These are phyloP conservation scores for Mactromeris polynyma DNA, from an alignment of 2,888 invertebrate genomes.

Conservation along the genomic window DNA sequence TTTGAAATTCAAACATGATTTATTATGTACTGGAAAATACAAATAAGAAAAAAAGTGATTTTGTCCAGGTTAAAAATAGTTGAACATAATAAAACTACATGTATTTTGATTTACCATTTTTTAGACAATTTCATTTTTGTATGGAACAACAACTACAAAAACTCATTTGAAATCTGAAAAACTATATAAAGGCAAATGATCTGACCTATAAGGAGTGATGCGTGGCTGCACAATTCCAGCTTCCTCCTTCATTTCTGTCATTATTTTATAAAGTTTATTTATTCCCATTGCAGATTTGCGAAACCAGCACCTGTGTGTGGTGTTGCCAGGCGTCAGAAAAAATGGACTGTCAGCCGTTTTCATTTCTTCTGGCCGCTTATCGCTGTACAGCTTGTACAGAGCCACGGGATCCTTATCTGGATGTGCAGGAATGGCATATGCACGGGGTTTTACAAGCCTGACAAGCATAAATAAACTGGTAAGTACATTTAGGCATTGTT, in stretches of 20 bases:
- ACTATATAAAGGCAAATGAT: too few species aligned
- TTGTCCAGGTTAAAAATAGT: too few species aligned
- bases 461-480: not conserved
- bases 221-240: conserved; percentile 31
- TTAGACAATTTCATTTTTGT: too few species aligned
- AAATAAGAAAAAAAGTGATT: too few species aligned
- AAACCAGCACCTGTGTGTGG: conserved; percentile 26
- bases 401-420: conserved; percentile 23
- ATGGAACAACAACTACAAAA: too few species aligned
- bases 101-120: too few species aligned
- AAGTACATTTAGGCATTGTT: too few species aligned
- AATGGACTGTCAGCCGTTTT: conserved; percentile 18
- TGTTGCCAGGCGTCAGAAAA: conserved; percentile 26
- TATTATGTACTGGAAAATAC: too few species aligned
- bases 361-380: conserved; percentile 32
- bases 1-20: too few species aligned
- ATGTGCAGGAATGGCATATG: not conserved
- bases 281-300: conserved; percentile 39
- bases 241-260: conserved; percentile 48
- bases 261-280: conserved; percentile 46
- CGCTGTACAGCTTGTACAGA: conserved; percentile 39
- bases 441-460: not conserved
- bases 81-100: too few species aligned
- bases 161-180: too few species aligned
- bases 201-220: conserved; percentile 49